Evolutionary conservation across 2,888 invertebrate species (phyloP).

Genomic region (Drosophila emarginata): DNA sequence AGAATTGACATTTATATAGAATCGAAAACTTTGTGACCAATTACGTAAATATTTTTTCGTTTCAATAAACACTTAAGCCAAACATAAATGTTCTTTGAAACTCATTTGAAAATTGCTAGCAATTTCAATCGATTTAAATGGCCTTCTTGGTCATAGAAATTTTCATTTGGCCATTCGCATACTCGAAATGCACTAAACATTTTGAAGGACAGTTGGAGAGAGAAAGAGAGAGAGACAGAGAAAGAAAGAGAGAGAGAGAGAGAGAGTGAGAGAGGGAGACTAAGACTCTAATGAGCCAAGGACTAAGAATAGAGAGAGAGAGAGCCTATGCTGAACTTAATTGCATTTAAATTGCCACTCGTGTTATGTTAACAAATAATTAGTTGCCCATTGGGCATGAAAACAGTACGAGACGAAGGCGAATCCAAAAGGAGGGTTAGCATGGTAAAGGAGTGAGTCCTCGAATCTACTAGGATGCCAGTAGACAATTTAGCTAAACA

Average conservation of each 20-base stretch:
- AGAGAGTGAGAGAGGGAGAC: not conserved
- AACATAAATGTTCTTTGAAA: conserved; percentile 38
- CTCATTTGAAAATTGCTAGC: conserved; percentile 26
- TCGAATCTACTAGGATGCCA: conserved; percentile 32
- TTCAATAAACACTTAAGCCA: not conserved
- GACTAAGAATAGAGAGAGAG: conserved; percentile 2
- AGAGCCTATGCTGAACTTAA: conserved; percentile 54
- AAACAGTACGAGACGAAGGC: conserved; percentile 32
- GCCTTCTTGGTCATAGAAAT: conserved; percentile 34
- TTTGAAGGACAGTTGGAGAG: conserved; percentile 49
- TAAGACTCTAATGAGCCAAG: conserved; percentile 61
- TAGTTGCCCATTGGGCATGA: conserved; percentile 74
- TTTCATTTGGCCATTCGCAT: conserved; percentile 24
- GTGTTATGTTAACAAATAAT: conserved; percentile 80
- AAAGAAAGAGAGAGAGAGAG: not conserved
- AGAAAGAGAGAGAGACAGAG: not conserved
- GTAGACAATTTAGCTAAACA: conserved; percentile 47
- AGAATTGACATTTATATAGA: not conserved
- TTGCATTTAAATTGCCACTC: conserved; percentile 78
- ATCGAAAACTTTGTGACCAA: not conserved
- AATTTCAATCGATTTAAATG: conserved; percentile 38
- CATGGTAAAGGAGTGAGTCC: conserved; percentile 1
- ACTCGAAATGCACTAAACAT: conserved; percentile 46
- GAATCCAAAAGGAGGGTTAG: conserved; percentile 27
- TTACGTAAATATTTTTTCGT: not conserved